Evolutionary conservation across 2,113 vertebrate species (phyloP), one percentile per base, ranked within the genome.

Genomic region (Lates calcarifer): DNA sequence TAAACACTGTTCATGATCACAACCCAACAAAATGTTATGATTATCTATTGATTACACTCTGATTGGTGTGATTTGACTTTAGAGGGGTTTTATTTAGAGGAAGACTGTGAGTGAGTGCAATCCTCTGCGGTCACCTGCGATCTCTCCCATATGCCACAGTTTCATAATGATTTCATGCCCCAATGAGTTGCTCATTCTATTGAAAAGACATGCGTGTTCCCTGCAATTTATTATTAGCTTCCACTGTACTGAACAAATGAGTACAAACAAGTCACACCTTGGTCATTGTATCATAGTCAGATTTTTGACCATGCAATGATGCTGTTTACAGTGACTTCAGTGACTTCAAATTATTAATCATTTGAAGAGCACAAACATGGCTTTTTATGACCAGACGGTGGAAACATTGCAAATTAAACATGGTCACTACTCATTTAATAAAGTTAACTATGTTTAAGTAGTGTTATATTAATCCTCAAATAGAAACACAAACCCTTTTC

Each of bases 171-270:
- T 86, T 90, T 91, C 87, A 90, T 28, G 85, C 85, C 57, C 71
- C 84, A 79, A 28, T 74, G 81, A 88, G 53, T 81, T 79, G 85
- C 75, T 91, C 77, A 76, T 79, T 89, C 80, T 82, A 45, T 84
- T 84, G 82, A 82, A 85, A 85, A 90, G 51, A 77, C 82, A 92
- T 61, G 68, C 6, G 5, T 86, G 85, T 83, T 89, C 71, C 49
- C 64, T 57, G 55, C 60, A 66, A 82, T 90, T 87, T 87, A 88
- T 90, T 88, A 92, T 89, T 83, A 87, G 77, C 82, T 87, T 89
- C 74, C 66, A 83, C 87, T 89, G 85, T 84, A 61, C 39, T 83
- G 80, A 86, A 71, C 83, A 89, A 92, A 90, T n/a, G 24, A 90
- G 72, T 65, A 79, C 82, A 82, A 89, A 87, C 72, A 85, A 86